Evolutionary conservation across 2,113 vertebrate species (phyloP).

Genomic region (Ellobius talpinus): DNA sequence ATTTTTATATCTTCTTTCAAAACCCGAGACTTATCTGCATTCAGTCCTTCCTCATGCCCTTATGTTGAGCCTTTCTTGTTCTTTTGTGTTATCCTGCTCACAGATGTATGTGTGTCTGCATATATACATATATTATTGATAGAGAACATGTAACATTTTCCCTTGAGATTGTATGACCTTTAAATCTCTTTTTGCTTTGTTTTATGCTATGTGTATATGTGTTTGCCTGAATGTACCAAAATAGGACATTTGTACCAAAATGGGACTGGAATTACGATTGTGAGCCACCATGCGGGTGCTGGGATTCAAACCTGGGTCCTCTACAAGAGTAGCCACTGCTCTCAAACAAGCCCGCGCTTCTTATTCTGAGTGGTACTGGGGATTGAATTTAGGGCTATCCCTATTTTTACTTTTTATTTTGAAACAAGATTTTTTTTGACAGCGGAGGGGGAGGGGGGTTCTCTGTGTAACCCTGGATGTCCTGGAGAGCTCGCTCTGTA

Average conservation of each 20-base stretch:
- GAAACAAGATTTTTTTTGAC: neutral
- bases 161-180: neutral
- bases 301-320: neutral
- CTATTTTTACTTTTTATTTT: neutral
- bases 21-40: too few relatives aligned
- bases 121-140: too few relatives aligned
- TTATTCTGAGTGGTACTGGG: neutral
- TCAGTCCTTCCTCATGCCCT: neutral
- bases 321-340: neutral
- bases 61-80: neutral
- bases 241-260: neutral
- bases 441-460: neutral
- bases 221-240: neutral
- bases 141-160: neutral
- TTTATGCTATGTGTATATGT: neutral
- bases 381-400: neutral
- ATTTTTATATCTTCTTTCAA: neutral
- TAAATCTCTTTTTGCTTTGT: neutral
- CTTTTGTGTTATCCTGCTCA: neutral
- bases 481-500: neutral
- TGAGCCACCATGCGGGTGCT: too few relatives aligned
- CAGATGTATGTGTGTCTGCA: neutral
- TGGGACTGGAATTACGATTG: neutral
- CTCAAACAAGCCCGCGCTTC: neutral
- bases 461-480: neutral